Evolutionary conservation across 2,113 vertebrate genomes (phyloP).

Genomic region (Buteo buteo): DNA sequence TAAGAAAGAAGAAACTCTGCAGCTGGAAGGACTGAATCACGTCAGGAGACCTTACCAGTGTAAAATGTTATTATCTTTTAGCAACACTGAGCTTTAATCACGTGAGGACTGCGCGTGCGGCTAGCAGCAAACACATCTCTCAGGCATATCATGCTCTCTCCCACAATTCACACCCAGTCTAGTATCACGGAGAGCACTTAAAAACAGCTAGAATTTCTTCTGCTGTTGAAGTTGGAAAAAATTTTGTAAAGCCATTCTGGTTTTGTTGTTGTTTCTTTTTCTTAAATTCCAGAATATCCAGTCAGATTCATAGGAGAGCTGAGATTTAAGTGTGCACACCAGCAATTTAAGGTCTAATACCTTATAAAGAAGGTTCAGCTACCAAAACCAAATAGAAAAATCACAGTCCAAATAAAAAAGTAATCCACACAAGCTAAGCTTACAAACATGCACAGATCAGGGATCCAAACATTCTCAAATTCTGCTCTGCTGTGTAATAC

Average conservation of each 20-base stretch:
- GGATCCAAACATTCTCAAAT: neutral
- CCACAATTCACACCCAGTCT: neutral
- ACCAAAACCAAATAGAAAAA: neutral
- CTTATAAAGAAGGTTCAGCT: neutral
- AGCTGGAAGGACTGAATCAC: neutral
- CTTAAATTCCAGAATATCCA: neutral
- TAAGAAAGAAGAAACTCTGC: neutral
- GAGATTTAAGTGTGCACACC: neutral
- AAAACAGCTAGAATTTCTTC: neutral
- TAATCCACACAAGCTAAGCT: neutral
- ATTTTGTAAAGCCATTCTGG: neutral
- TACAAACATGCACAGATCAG: neutral
- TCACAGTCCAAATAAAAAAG: neutral
- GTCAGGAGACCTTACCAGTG: neutral
- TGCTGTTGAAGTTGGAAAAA: neutral
- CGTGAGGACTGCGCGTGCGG: fast-evolving
- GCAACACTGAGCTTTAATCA: neutral
- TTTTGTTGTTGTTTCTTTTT: neutral
- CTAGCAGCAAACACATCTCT: neutral
- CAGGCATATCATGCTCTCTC: neutral
- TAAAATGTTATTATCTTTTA: neutral
- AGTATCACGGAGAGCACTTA: neutral
- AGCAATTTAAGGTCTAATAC: neutral
- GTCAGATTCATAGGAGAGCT: neutral
- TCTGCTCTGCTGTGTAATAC: neutral